Evolutionary conservation across 2,113 vertebrate species (phyloP), one percentile per base, ranked within the genome.

Genomic region (Lonchura striata): DNA sequence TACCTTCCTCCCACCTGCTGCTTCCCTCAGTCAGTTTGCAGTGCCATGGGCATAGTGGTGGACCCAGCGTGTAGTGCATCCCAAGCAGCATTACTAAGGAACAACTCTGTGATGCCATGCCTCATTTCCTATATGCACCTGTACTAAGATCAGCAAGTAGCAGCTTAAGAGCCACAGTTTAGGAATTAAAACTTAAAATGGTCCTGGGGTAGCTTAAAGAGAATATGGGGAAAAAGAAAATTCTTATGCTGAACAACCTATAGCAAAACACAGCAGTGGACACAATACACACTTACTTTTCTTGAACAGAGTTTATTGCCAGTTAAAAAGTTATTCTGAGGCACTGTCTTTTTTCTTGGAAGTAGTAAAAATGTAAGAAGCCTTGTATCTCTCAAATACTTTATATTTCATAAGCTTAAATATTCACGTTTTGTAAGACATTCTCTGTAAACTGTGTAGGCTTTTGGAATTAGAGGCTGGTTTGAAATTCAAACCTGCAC

Each of bases 141-240:
- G 8, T 60, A 76, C 42, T 57, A 31, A 68, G 3, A 47, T 69
- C 37, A 61, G 7, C 22, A 72, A 49, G 23, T 37, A 64, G 49
- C 24, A 64, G 4, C 9, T 52, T 82, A 86, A 78, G 82, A 91
- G 41, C 16, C 59, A 69, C 28, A 33, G n/a, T 37, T 22, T 20
- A 23, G 46, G 41, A 90, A 71, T 33, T 44, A 64, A 78, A 87
- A 85, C 28, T 57, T 64, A 46, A 72, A 76, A 53, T 39, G 1
- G 21, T 80, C 49, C 6, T 53, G 14, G 8, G 5, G 15, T 71
- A 33, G 19, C 20, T 69, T 86, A 69, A 86, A 80, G 63, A 82
- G 63, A 74, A 37, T 10, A 20, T 1, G 2, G 7, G 4, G 4
- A 0, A 2, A 31, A 52, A 50, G 17, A 57, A 72, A 44, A n/a